Percentiles rank a stretch among this genome's conserved stretches.
These are phyloP conservation scores for Hozukius guyotensis DNA, from an alignment of 2,797 vertebrate species.

Conservation along the genomic window DNA sequence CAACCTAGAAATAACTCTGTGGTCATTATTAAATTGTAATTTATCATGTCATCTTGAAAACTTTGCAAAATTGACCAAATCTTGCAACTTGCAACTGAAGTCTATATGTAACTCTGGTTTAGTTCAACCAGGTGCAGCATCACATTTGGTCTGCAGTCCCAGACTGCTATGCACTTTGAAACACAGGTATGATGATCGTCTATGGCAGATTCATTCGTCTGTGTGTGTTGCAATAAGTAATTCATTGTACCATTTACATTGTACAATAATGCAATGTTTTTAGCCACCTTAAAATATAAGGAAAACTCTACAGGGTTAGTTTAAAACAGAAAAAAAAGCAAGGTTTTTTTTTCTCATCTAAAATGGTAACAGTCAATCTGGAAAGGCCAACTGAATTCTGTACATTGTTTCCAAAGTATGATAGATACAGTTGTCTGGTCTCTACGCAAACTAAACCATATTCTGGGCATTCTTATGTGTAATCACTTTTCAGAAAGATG, in stretches of 20 bases:
- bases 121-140: background rate
- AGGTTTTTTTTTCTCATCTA: background rate
- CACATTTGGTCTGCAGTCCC: conserved; percentile 1
- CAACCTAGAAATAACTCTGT: background rate
- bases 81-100: background rate
- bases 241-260: background rate
- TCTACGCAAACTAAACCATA: background rate
- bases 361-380: background rate
- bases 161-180: conserved; percentile 47
- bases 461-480: conserved; percentile 15
- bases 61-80: conserved; percentile 24
- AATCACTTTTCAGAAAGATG: conserved; percentile 7
- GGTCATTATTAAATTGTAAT: background rate
- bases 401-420: background rate
- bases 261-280: background rate
- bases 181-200: conserved; percentile 30
- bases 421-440: background rate
- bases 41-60: background rate
- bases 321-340: background rate
- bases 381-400: background rate
- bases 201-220: conserved; percentile 1
- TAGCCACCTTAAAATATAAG: background rate
- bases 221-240: background rate
- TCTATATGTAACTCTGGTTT: background rate
- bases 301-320: background rate